Conservation (phyloP, 2,797 vertebrate species). For the Onychomys torridus region DNA sequence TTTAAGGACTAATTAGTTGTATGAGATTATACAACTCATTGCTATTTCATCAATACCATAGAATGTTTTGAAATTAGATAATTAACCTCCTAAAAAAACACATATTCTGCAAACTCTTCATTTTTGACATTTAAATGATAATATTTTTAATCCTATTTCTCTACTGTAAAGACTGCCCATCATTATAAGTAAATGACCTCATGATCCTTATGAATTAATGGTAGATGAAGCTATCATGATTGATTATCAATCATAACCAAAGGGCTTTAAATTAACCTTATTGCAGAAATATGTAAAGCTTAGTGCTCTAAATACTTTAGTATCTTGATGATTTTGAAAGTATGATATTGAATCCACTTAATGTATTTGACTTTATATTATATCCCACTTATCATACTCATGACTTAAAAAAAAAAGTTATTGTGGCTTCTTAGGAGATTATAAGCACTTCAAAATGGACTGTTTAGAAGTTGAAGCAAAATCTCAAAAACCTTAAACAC, state of each 20-base stretch:
- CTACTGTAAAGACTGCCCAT: background rate
- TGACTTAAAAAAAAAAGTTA: background rate
- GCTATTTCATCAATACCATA: background rate
- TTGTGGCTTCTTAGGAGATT: background rate
- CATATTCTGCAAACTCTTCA: background rate
- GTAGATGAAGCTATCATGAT: background rate
- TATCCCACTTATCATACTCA: background rate
- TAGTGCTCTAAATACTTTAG: slow-evolving; percentile 7
- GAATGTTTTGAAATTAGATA: background rate
- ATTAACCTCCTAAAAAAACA: background rate
- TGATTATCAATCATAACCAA: background rate
- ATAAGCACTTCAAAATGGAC: background rate
- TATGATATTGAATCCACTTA: background rate
- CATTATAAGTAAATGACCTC: background rate
- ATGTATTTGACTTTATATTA: background rate
- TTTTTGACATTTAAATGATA: background rate
- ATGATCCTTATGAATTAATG: background rate
- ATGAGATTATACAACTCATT: background rate
- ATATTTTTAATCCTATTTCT: background rate
- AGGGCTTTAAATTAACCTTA: background rate
- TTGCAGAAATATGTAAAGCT: background rate
- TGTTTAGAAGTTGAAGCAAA: background rate
- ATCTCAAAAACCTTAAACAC: background rate
- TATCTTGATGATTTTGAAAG: background rate
- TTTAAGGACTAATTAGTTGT: background rate